Percentiles rank a stretch among this genome's conserved stretches.
These are phyloP conservation scores for Mohoua ochrocephala DNA, from an alignment of 2,113 vertebrate genomes.

Conservation along the genomic window DNA sequence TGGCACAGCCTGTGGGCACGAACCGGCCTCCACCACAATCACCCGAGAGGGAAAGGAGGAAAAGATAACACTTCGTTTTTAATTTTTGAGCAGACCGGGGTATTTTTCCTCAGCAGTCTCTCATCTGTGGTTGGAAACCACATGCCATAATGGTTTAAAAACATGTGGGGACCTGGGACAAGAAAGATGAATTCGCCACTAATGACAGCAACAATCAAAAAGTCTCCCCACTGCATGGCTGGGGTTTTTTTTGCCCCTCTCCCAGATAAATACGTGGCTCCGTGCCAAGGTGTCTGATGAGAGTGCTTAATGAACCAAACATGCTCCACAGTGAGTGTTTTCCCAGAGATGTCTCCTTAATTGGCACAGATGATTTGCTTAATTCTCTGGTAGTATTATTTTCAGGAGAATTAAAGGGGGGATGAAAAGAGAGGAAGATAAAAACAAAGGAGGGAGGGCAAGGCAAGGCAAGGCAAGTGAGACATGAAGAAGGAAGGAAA, in stretches of 20 bases:
- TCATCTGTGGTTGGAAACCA: neutral
- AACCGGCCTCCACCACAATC: neutral
- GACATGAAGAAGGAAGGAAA: neutral
- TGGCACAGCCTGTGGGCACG: accelerated
- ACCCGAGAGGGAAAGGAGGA: neutral
- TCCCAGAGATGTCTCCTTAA: neutral
- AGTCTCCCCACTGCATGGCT: neutral
- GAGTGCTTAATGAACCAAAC: neutral
- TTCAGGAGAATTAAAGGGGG: neutral
- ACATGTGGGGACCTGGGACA: neutral
- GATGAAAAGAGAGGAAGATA: neutral
- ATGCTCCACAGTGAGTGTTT: neutral
- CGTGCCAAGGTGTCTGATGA: neutral
- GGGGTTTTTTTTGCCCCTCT: neutral
- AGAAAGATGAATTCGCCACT: neutral
- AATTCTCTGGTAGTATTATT: neutral
- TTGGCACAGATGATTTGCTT: neutral
- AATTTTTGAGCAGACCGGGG: neutral
- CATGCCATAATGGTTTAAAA: neutral
- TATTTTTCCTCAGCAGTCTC: neutral
- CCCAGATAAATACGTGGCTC: neutral
- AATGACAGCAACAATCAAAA: neutral
- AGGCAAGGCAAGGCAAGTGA: neutral
- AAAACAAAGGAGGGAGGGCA: neutral
- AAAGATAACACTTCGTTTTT: neutral